Base-by-base conservation (phyloP, 2,113 vertebrate genomes). In the Suncus etruscus region DNA sequence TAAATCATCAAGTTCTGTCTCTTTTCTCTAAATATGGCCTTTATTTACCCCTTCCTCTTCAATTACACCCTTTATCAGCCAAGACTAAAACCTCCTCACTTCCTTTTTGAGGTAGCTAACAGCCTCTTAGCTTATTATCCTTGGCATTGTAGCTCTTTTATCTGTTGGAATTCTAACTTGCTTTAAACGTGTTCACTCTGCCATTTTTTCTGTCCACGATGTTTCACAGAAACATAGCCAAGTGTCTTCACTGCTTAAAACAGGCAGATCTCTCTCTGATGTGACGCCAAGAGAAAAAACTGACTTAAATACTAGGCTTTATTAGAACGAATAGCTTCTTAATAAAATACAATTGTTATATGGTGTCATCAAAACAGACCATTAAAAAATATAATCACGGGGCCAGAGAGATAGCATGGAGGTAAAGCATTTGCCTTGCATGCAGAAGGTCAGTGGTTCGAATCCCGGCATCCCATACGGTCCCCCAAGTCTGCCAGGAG, bases 41-140 rank as follows among this genome's bases (percentile, higher is more conserved):
- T 91, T 80, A 15, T 75, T 91, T 22, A 72, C 83, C 31, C 20
- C 69, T 91, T 82, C 29, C 27, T 86, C 82, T 92, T 84, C 22
- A 84, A 0, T 90, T 81, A 45, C 16, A 66, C 65, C 81, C 63
- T 47, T 68, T 72, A 61, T 90, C 63, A 85, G 73, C 51, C 65
- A 87, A 92, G n/a, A 66, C 39, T 68, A 79, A 39, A 74, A 74
- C 50, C 8, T 70, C 6, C 76, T 61, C 48, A 61, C 27, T 75
- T 87, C 45, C 31, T 66, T 54, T 87, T 76, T 75, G 3, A 80
- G 29, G 80, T 92, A 50, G 47, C 47, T 66, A 50, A 79, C 24
- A 76, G 63, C 27, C 65, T 87, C 15, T 39, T 83, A 58, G 24
- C 61, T 79, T 87, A 74, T 61, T 27, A 86, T 86, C 66, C 63